phyloP scores from a whole-genome alignment of 2,113 vertebrate genomes.

The Origma solitaria region DNA sequence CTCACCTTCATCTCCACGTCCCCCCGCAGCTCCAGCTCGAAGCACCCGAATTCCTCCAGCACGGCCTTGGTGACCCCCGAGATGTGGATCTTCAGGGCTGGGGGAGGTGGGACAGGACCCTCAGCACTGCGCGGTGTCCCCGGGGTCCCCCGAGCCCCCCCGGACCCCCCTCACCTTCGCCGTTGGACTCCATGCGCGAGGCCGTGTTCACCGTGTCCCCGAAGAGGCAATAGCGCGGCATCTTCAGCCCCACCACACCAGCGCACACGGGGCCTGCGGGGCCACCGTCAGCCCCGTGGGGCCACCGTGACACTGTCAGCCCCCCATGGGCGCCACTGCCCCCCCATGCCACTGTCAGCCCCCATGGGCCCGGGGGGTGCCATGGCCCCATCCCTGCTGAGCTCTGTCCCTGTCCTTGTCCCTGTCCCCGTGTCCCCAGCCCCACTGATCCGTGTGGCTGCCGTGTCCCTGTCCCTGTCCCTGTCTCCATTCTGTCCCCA shows the following conservation, averaged over 20 bases:
- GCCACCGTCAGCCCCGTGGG: too few relatives aligned
- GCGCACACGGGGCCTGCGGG: conserved; percentile 85
- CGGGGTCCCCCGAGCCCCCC: background rate
- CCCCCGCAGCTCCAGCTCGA: conserved; percentile 82
- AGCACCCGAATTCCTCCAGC: conserved; percentile 81
- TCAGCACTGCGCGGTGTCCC: too few relatives aligned
- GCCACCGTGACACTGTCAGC: too few relatives aligned
- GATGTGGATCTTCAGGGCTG: conserved; percentile 89
- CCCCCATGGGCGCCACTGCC: too few relatives aligned
- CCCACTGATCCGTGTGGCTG: too few relatives aligned
- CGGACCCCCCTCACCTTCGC: conserved; percentile 76
- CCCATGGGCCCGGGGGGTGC: too few relatives aligned
- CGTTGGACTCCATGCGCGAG: conserved; percentile 90
- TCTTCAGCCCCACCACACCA: conserved; percentile 90
- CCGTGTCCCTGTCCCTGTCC: background rate
- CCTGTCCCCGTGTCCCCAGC: background rate
- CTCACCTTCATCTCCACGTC: conserved; percentile 86
- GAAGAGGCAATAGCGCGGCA: conserved; percentile 92
- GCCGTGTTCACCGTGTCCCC: conserved; percentile 94
- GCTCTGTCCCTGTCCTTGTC: too few relatives aligned
- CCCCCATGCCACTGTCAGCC: too few relatives aligned
- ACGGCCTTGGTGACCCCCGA: conserved; percentile 80
- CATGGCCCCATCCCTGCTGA: too few relatives aligned
- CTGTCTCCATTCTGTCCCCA: accelerated
- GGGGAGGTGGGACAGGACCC: too few relatives aligned